Conservation (phyloP, 2,113 vertebrate genomes). For the Mesocricetus auratus region DNA sequence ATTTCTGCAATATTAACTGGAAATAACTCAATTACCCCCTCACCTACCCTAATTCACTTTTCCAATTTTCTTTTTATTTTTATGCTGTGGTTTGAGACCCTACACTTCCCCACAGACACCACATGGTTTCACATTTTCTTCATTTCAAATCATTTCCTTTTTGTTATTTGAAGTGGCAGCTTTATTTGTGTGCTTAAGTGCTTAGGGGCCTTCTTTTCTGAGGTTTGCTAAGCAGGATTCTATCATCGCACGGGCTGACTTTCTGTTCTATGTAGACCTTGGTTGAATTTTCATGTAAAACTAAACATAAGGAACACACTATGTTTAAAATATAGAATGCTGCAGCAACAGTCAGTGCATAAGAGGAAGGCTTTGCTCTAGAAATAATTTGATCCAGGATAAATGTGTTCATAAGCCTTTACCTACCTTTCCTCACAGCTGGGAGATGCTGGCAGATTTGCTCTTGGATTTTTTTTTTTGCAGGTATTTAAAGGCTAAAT, state of each 20-base stretch:
- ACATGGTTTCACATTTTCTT: constrained; percentile 49
- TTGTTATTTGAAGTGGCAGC: background rate
- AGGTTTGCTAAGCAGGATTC: background rate
- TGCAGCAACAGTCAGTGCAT: background rate
- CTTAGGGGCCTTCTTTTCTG: background rate
- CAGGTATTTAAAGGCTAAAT: constrained; percentile 79
- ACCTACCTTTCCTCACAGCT: constrained; percentile 82
- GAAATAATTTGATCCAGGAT: constrained; percentile 75
- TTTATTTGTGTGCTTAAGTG: background rate
- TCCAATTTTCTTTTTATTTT: constrained; percentile 69
- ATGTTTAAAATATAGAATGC: constrained; percentile 52
- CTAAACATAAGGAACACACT: constrained; percentile 5
- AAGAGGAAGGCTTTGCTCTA: constrained; percentile 42
- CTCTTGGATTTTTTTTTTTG: constrained; percentile 80
- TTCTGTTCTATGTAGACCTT: constrained; percentile 18
- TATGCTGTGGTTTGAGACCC: constrained; percentile 30
- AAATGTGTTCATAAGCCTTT: constrained; percentile 79
- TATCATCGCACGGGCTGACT: constrained; percentile 2
- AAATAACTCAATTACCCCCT: constrained; percentile 66
- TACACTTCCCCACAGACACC: background rate
- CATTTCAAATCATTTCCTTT: background rate
- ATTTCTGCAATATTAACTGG: constrained; percentile 64
- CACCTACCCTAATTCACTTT: constrained; percentile 59
- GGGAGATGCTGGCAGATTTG: constrained; percentile 74
- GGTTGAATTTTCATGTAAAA: constrained; percentile 11